Evolutionary conservation across 2,797 vertebrate species (phyloP), one percentile per base, ranked within the genome.

Genomic region (Cetoscarus ocellatus): DNA sequence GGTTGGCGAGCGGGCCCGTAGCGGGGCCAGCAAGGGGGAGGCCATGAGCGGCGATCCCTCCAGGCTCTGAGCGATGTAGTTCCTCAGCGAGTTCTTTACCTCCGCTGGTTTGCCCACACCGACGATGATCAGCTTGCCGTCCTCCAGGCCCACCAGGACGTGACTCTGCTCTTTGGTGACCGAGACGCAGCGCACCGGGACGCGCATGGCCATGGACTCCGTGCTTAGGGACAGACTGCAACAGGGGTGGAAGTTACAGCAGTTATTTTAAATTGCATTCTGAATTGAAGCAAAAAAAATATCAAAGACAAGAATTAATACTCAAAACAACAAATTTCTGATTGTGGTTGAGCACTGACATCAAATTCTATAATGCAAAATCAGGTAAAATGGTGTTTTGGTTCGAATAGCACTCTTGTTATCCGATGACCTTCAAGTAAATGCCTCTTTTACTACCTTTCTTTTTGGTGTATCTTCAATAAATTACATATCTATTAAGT

Each of bases 91-190:
- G 88, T 90, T 92, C 90, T 96, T 98, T 97, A 99, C 98, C 97
- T 99, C 97, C 52, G 97, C 94, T 40, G 97, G 98, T 83, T 97
- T 97, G 76, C 97, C 98, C 88, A 98, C 97, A 80, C 97, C 97
- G 73, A 99, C 94, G 79, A 99, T 94, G 93, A 99, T 99, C 93
- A 99, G 94, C 91, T 98, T 99, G 84, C 98, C 98, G 0, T 99
- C 97, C 87, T 97, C 93, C 69, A 99, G 95, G 60, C 98, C 98
- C 79, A 97, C 96, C 73, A 99, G 94, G 64, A 97, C 93, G 61
- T 99, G 97, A 83, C 97, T 98, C 84, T 94, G 94, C 81, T 99
- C 97, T 92, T 99, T 99, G 72, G 97, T 97, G 83, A 98, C 96
- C 1, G 96, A 97, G 70, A 99, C 94, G 59, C 96, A 96, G 15